A percentile compares a stretch with the other conserved stretches of the same genome.
Evolutionary conservation across 2,113 vertebrate genomes (phyloP).

Genomic region (Spea bombifrons): DNA sequence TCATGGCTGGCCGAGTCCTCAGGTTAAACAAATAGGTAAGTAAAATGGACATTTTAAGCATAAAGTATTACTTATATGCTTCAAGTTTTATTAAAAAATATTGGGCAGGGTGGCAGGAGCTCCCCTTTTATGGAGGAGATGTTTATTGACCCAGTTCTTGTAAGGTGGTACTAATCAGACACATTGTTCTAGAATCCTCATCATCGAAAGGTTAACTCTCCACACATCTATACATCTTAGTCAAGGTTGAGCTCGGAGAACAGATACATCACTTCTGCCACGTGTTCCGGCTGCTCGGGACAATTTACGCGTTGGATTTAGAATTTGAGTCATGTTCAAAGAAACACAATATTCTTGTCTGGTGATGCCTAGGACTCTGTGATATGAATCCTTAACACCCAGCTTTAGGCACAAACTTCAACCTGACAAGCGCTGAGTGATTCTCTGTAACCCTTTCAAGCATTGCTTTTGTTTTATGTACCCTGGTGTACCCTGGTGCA

Average conservation of each 20-base stretch:
- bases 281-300: not conserved
- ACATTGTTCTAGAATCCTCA: not conserved
- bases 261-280: slow-evolving; percentile 16
- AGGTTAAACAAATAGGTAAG: too few relatives aligned
- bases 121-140: not conserved
- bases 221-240: slow-evolving; percentile 36
- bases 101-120: too few relatives aligned
- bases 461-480: not conserved
- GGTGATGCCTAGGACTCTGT: not conserved
- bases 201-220: slow-evolving; percentile 33
- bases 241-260: not conserved
- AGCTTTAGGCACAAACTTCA: slow-evolving; percentile 14
- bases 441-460: slow-evolving; percentile 1
- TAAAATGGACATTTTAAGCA: too few relatives aligned
- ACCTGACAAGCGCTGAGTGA: slow-evolving; percentile 28
- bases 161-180: not conserved
- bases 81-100: too few relatives aligned
- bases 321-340: slow-evolving; percentile 36
- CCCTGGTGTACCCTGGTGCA: too few relatives aligned
- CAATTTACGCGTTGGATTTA: slow-evolving; percentile 3
- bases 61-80: too few relatives aligned
- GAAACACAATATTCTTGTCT: slow-evolving; percentile 19
- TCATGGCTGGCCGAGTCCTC: too few relatives aligned
- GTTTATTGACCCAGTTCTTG: not conserved
- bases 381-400: slow-evolving; percentile 43